These are phyloP conservation scores for Candidula unifasciata DNA, from an alignment of 2,888 invertebrate genomes.

Conservation along the genomic window DNA sequence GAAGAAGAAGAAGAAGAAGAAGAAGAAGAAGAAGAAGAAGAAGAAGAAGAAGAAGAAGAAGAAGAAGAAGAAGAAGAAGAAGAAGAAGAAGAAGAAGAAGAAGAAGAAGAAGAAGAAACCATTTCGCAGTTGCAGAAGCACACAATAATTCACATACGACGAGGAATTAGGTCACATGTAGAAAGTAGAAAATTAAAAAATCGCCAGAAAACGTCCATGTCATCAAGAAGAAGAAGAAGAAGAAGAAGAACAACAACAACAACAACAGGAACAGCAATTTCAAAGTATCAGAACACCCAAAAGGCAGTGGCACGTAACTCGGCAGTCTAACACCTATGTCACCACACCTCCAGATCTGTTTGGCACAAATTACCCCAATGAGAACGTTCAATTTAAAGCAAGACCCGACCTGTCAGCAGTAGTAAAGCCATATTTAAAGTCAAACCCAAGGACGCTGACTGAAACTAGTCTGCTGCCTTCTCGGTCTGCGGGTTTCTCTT, in stretches of 20 bases:
- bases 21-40: not conserved
- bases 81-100: constrained; percentile 8
- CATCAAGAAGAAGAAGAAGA: too few species aligned
- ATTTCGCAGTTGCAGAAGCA: too few species aligned
- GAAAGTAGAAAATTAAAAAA: too few species aligned
- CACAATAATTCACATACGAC: too few species aligned
- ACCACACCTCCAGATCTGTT: not conserved
- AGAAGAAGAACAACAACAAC: too few species aligned
- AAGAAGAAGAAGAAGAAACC: not conserved
- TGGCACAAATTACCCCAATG: not conserved
- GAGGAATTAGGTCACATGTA: too few species aligned
- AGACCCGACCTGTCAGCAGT: not conserved
- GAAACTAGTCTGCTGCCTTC: not conserved
- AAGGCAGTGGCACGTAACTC: not conserved
- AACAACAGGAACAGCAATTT: too few species aligned
- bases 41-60: not conserved
- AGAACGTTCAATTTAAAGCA: not conserved
- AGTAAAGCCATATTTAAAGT: constrained; percentile 5
- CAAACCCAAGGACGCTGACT: constrained; percentile 1
- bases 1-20: not conserved
- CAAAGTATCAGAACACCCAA: not conserved
- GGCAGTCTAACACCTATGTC: constrained; percentile 4
- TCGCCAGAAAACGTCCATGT: too few species aligned
- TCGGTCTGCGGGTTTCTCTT: not conserved
- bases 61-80: not conserved